Evolutionary conservation across 2,113 vertebrate genomes (phyloP), one percentile per base, ranked within the genome.

Genomic region (Hippolais icterina): DNA sequence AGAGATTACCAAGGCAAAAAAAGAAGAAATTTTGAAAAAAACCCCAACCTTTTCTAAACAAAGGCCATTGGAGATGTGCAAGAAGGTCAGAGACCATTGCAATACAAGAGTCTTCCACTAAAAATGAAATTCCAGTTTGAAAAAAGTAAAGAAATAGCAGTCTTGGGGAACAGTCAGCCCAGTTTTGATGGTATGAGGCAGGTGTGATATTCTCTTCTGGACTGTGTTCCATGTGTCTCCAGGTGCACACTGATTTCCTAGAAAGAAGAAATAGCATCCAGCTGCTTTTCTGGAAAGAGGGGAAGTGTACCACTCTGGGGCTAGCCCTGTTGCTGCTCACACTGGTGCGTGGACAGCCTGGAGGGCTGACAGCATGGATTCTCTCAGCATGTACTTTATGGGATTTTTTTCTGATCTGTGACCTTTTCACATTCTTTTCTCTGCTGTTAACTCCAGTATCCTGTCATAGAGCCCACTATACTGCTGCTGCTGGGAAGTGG

Each of bases 171-270:
- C 2, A 20, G 31, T 35, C 76, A 74, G 76, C 42, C 21, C 28
- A 59, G 29, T 54, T 89, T 63, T 50, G 3, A 33, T 3, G 3
- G 15, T 15, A 13, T 6, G 22, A 83, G 12, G 71, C 35, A 96
- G 79, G 79, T 90, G 74, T 74, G 91, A 95, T 14, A 4, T 78
- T 77, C 44, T 93, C 24, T 52, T 89, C 79, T 93, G 82, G 90
- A 87, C 42, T 61, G 29, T 6, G 19, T 46, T 87, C 33, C 71
- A 61, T 0, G 6, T 66, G 82, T 90, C 90, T 64, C 75, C 74
- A 12, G 69, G 24, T 77, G 65, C 11, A 57, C 39, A 31, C 29
- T n/a, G 59, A 35, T 86, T 96, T 96, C 90, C 68, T 88, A 83
- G 68, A 94, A 94, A 0, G 39, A 66, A 85, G 54, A 74, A 89